Evolutionary conservation across 1,140 invertebrate species (phyloP), one percentile per base, ranked within the genome.

Genomic region (Drosophila novamexicana): DNA sequence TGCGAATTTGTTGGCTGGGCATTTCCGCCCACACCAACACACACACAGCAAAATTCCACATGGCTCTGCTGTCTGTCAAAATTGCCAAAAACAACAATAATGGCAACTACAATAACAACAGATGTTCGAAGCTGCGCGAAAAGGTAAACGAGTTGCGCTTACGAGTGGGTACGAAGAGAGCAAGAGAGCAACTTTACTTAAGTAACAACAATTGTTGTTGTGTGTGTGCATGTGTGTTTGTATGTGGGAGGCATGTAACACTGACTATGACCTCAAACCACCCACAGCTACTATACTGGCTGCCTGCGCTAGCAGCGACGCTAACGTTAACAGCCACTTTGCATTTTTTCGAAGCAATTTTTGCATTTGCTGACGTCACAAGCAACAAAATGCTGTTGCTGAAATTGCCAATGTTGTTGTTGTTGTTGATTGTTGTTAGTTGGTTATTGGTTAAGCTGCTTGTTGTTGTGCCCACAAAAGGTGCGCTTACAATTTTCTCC

Each of bases 61-160:
- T 83, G 50, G 61, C 61, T 77, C 62, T 61, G 68, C 79, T 77
- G 83, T 59, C 59, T 68, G 74, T 58, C 68, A 79, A 62, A 79
- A 75, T 85, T 81, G 80, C 69, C 74, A 73, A 75, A 70, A 75
- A 69, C 67, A 75, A 75, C 67, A 75, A 75, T 70, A 75, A 75
- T 68, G 77, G 52, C 79, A 81, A 64, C 65, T 82, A 88, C 74
- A 86, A 81, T 59, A 77, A 66, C 78, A 86, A 86, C 83, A 88
- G 82, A 85, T 85, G 81, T 78, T 81, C 66, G 52, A 36, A 72
- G 79, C 61, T 59, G 75, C 70, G 66, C 82, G 50, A 62, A 79
- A 88, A 86, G 83, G 83, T 88, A 86, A 86, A 86, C 83, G 83
- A 89, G 83, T 86, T 86, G 83, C 79, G 64, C 86, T 88, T 75